Base-by-base conservation (phyloP, 2,113 vertebrate genomes). In the Baryphthengus martii region DNA sequence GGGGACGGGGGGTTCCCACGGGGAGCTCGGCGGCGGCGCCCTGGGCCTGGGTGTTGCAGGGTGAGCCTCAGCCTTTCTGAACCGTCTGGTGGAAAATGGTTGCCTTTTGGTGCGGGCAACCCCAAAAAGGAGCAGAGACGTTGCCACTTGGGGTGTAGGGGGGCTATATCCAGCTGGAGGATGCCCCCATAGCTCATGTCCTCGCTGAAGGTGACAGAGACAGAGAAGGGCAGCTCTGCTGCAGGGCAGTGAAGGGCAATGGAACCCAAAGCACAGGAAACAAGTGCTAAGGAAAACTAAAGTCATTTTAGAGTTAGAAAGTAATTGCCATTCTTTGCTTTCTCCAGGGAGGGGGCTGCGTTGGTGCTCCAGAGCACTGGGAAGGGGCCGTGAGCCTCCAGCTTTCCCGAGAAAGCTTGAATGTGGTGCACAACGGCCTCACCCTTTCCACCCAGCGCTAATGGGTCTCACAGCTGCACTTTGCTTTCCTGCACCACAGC, bases 11-110 rank as follows among this genome's bases (percentile, higher is more conserved):
- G 35, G 40, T 73, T 67, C 68, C 31, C 68, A 3, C 6, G 2
- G 68, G 24, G 5, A 68, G n/a, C 44, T 16, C 1, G 0, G 23
- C 35, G 58, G 12, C 21, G 26, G 35, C 0, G 0, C 85, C 0
- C 0, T 17, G 6, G 14, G 19, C 53, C 35, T 0, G 2, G 42
- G 1, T 33, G 67, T 35, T 63, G 39, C 0, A 0, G 81, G 37
- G 17, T 25, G 21, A 85, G n/a, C 40, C 23, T 52, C 39, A 17
- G 50, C 82, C 62, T 50, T 31, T 25, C 65, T 0, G 0, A 8
- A 4, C 4, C 0, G 0, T 9, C 56, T 39, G 47, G 21, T 28
- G 62, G 12, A 33, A 83, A 88, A 31, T 95, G 56, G 53, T 6
- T 26, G 56, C 58, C 6, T 28, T 63, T 63, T 10, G 39, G 42